phyloP scores from a whole-genome alignment of 2,888 invertebrate species.

The Deilephila porcellus region DNA sequence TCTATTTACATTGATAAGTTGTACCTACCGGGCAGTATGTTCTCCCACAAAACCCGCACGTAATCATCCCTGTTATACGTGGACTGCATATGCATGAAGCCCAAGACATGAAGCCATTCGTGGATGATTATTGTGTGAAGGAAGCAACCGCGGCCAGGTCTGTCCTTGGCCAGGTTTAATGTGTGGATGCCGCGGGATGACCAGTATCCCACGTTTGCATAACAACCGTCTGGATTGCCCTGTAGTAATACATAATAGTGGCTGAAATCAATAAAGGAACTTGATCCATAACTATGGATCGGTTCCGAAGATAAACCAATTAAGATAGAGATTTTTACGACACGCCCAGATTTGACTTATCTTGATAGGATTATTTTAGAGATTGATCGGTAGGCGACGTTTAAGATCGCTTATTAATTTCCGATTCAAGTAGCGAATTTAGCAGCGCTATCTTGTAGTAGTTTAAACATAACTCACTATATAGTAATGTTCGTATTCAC shows the following conservation, averaged over 20 bases:
- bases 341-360: no score
- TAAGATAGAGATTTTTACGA: no score
- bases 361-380: no score
- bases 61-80: conserved; percentile 73
- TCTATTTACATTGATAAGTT: conserved; percentile 22
- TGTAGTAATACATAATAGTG: conserved; percentile 37
- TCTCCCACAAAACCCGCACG: conserved; percentile 89
- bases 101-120: conserved; percentile 86
- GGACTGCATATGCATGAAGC: conserved; percentile 80
- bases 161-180: conserved; percentile 78
- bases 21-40: conserved; percentile 87
- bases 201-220: conserved; percentile 75
- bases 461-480: no score
- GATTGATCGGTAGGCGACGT: no score
- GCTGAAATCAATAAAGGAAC: no score
- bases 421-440: no score
- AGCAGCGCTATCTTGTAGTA: no score
- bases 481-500: no score
- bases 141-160: conserved; percentile 83
- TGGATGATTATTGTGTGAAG: conserved; percentile 88
- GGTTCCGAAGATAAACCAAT: no score
- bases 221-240: conserved; percentile 69
- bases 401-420: no score
- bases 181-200: conserved; percentile 70
- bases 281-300: no score